Percentiles rank a stretch among this genome's conserved stretches.
Conservation (phyloP, 1,140 invertebrate species). For the Potamilus streckersoni region DNA sequence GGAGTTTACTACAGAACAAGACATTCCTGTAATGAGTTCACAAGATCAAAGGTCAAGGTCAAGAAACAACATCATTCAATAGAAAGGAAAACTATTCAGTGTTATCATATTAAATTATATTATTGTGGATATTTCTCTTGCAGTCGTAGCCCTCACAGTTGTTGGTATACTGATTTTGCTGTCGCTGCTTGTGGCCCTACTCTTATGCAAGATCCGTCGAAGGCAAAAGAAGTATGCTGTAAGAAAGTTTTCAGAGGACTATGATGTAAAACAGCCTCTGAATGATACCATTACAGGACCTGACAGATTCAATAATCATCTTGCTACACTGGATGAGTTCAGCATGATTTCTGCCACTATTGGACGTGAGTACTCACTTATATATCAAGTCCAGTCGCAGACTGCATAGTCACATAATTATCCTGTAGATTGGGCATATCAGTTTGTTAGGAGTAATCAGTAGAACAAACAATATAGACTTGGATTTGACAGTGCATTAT, state of each 20-base stretch:
- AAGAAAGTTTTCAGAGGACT: conserved; percentile 43
- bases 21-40: no score
- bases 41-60: no score
- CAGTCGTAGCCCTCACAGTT: conserved; percentile 45
- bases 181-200: conserved; percentile 46
- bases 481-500: no score
- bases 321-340: conserved; percentile 62
- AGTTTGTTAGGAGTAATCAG: no score
- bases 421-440: no score
- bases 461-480: no score
- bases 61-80: no score
- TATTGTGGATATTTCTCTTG: conserved; percentile 4
- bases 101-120: no score
- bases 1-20: no score
- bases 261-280: conserved; percentile 56
- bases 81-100: no score
- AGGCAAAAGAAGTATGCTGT: conserved; percentile 32
- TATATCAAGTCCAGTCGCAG: no score
- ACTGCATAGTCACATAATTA: no score
- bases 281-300: conserved; percentile 32
- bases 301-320: conserved; percentile 39
- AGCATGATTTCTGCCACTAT: conserved; percentile 59
- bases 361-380: conserved; percentile 40
- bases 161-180: conserved; percentile 47
- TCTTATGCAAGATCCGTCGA: conserved; percentile 37